A percentile compares a stretch with the other conserved stretches of the same genome.
These are phyloP conservation scores for Dendrolimus pini DNA, from an alignment of 2,888 invertebrate genomes.

Conservation along the genomic window DNA sequence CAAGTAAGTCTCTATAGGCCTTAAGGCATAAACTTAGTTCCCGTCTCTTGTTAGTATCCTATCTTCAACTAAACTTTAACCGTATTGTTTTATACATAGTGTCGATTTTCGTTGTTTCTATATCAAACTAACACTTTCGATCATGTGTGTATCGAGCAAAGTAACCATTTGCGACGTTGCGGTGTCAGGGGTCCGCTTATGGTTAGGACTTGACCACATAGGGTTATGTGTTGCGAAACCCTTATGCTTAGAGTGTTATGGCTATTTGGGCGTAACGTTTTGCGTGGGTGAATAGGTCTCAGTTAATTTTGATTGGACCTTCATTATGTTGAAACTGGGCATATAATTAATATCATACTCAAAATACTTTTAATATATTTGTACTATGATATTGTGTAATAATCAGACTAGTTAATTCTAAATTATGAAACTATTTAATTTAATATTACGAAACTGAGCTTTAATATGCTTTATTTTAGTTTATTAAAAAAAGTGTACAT, in stretches of 20 bases:
- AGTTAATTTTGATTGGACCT: neutral
- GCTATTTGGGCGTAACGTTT: slow-evolving; percentile 7
- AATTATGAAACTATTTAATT: no score
- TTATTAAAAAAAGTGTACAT: no score
- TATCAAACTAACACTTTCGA: neutral
- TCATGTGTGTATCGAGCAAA: neutral
- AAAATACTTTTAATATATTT: no score
- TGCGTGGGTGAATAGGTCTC: neutral
- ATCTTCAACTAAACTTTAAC: neutral
- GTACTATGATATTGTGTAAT: no score
- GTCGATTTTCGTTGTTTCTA: neutral
- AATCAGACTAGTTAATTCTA: no score
- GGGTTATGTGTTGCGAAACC: neutral
- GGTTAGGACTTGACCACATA: neutral
- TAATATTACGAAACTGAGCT: no score
- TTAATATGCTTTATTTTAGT: no score
- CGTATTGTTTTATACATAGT: neutral
- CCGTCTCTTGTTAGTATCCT: neutral
- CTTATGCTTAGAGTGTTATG: neutral
- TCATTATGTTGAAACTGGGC: no score
- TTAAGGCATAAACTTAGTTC: neutral
- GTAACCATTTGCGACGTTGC: neutral
- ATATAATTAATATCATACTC: no score
- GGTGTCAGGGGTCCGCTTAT: neutral
- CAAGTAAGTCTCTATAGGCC: neutral